These are phyloP conservation scores for Clarias macrocephalus DNA, from an alignment of 2,113 vertebrate genomes.

Conservation along the genomic window DNA sequence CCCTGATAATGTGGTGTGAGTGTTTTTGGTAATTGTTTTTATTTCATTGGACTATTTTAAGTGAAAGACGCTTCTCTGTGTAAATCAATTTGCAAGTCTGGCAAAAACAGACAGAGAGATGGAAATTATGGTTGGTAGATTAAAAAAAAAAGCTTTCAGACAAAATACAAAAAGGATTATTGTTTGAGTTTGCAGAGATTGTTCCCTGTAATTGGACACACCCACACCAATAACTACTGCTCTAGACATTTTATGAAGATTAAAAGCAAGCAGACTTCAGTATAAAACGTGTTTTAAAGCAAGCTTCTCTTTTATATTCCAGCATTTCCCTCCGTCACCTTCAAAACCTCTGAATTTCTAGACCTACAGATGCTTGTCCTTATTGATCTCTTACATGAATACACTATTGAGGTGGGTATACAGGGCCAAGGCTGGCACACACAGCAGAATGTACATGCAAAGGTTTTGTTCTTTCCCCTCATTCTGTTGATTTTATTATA, in stretches of 20 bases:
- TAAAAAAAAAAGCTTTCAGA: neutral
- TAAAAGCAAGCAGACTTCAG: neutral
- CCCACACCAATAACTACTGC: neutral
- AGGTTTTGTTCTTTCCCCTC: too few species aligned
- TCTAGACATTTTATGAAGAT: neutral
- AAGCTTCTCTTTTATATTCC: slow-evolving; percentile 48
- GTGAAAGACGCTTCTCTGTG: neutral
- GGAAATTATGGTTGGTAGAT: neutral
- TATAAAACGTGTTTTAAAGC: slow-evolving; percentile 37
- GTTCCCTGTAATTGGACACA: neutral
- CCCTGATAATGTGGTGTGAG: too few species aligned
- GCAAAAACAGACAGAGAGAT: slow-evolving; percentile 4
- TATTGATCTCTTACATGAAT: slow-evolving; percentile 69
- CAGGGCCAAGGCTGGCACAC: neutral
- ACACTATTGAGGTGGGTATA: slow-evolving; percentile 52
- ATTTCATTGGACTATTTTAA: neutral
- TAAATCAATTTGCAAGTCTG: neutral
- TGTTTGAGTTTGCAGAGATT: slow-evolving; percentile 4
- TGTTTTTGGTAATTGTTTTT: neutral
- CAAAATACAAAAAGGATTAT: neutral
- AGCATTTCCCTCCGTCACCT: slow-evolving; percentile 53
- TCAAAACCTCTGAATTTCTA: slow-evolving; percentile 61
- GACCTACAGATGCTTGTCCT: slow-evolving; percentile 61
- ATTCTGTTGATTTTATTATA: neutral
- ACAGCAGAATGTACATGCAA: neutral